Percentiles rank a stretch among this genome's conserved stretches.
Evolutionary conservation across 2,797 vertebrate species (phyloP).

Genomic region (Propithecus deckenii): DNA sequence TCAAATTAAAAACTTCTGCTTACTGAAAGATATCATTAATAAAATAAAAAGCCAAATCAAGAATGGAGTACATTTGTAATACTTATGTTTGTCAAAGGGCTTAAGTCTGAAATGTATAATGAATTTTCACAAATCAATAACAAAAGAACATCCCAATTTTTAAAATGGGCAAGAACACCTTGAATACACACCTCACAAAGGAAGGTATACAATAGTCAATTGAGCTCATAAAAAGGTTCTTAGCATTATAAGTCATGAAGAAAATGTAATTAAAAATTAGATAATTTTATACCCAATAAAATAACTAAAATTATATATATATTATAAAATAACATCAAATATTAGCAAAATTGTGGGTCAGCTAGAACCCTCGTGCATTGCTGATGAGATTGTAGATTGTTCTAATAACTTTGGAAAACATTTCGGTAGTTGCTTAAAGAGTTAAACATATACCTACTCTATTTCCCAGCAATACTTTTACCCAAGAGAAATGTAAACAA

Average conservation of each 20-base stretch:
- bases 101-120: background rate
- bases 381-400: background rate
- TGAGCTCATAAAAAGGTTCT: background rate
- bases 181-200: background rate
- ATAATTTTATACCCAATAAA: background rate
- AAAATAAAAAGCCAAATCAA: background rate
- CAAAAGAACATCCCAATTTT: background rate
- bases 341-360: background rate
- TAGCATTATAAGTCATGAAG: background rate
- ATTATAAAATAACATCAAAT: background rate
- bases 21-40: background rate
- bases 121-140: background rate
- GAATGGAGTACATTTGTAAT: background rate
- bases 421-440: background rate
- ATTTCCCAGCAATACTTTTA: background rate
- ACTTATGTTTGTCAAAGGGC: background rate
- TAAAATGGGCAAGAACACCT: background rate
- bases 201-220: background rate
- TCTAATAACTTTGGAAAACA: background rate
- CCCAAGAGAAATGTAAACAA: background rate
- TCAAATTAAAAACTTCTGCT: background rate
- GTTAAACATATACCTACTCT: background rate
- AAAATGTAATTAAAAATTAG: background rate
- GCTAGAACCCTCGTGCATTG: background rate
- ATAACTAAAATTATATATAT: background rate